Evolutionary conservation across 2,113 vertebrate genomes (phyloP), one percentile per base, ranked within the genome.

Genomic region (Dinomys branickii): DNA sequence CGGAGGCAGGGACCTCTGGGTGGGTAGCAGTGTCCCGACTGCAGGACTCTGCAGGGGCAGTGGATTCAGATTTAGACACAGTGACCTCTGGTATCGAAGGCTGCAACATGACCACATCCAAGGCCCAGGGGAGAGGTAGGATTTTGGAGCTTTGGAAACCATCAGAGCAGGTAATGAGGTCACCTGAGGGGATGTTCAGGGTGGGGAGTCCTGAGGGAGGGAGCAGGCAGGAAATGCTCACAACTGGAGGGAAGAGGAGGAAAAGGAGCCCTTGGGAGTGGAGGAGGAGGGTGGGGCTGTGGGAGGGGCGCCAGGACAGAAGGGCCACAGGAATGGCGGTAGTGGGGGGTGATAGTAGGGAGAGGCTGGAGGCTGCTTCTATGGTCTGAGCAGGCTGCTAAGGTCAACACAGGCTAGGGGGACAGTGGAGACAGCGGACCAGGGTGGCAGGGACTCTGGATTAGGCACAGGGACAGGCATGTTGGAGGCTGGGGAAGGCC

Each of bases 21-120:
- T 22, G 38, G 41, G 69, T 1, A 2, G 28, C 0, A 0, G 17
- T 24, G 26, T n/a, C 3, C 8, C 83, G 61, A 9, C 63, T 22
- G 47, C 90, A 52, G 65, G 88, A 47, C 38, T 61, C 56, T 16
- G 44, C 81, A 78, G 71, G 63, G 61, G 63, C 1, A 33, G 3
- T 30, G 47, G 28, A 13, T 35, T 92, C 54, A 41, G 58, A 26
- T 33, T 69, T 65, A 82, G 59, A 90, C 4, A 30, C n/a, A 47
- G 0, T 50, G 73, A 81, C 22, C 41, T 91, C 26, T 30, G 50
- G 38, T 4, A 16, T 81, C 52, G n/a, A 67, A 54, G 65, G 56
- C 13, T 77, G 52, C 35, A 54, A 41, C 1, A 0, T 41, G 38
- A 47, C 73, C 9, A 50, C 44, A 33, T 30, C 54, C 6, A 6